These are phyloP conservation scores for Microcebus griseorufus DNA, from an alignment of 2,113 vertebrate species.

Conservation along the genomic window DNA sequence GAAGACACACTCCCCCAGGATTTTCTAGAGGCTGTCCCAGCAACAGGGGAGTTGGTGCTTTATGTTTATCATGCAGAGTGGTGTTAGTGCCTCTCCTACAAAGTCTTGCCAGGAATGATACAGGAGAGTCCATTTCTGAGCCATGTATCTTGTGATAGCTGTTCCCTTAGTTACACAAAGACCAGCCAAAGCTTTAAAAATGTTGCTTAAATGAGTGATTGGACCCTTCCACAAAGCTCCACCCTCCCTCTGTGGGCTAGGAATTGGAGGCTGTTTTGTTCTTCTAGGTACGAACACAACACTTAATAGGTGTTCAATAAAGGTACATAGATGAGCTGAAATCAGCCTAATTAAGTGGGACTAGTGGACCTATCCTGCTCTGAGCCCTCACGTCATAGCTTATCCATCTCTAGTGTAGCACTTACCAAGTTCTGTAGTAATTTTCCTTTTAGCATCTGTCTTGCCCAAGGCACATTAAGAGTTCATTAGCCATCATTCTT, in stretches of 20 bases:
- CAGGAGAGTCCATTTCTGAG: conserved; percentile 41
- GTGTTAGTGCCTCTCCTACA: neutral
- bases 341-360: neutral
- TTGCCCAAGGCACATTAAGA: neutral
- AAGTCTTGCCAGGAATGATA: conserved; percentile 1
- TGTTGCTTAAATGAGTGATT: neutral
- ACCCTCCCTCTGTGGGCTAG: neutral
- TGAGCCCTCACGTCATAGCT: neutral
- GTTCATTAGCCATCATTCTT: neutral
- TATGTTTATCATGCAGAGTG: neutral
- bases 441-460: neutral
- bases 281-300: neutral
- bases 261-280: conserved; percentile 15
- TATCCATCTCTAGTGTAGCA: neutral
- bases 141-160: conserved; percentile 9
- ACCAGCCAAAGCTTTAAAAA: neutral
- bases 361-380: neutral
- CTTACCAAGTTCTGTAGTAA: neutral
- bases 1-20: neutral
- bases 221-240: neutral
- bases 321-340: neutral
- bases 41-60: neutral
- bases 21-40: neutral
- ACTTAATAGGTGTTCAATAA: neutral
- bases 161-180: conserved; percentile 41